A percentile compares a stretch with the other conserved stretches of the same genome.
phyloP scores from a whole-genome alignment of 2,888 invertebrate species.

The Neocrepidodera transversa region DNA sequence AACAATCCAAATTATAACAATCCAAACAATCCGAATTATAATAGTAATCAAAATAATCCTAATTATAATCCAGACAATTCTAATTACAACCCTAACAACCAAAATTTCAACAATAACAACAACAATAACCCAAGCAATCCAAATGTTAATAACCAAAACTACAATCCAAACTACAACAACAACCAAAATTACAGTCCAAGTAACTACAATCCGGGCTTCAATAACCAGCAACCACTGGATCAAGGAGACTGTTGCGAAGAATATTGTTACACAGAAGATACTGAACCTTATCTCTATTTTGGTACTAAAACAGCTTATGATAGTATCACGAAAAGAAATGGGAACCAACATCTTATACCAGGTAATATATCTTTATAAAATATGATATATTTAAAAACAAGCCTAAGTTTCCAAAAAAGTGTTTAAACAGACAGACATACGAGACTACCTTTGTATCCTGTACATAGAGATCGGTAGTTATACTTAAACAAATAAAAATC shows the following conservation, averaged over 20 bases:
- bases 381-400: too few relatives aligned
- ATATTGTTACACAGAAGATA: constrained; percentile 67
- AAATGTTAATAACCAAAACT: constrained; percentile 23
- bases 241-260: constrained; percentile 62
- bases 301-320: constrained; percentile 80
- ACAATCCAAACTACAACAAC: constrained; percentile 33
- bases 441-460: too few relatives aligned
- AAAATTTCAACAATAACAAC: constrained; percentile 10
- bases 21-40: constrained; percentile 29
- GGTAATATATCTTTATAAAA: constrained; percentile 61
- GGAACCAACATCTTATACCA: constrained; percentile 67
- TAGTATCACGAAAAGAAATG: constrained; percentile 61
- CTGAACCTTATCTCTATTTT: constrained; percentile 72
- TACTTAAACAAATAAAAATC: too few relatives aligned
- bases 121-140: constrained; percentile 4
- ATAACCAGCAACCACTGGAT: constrained; percentile 26
- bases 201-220: constrained; percentile 21
- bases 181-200: constrained; percentile 22
- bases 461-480: too few relatives aligned
- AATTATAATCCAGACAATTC: constrained; percentile 31
- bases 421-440: too few relatives aligned
- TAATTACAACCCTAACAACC: constrained; percentile 29
- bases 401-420: too few relatives aligned
- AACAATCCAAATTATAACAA: constrained; percentile 25
- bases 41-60: constrained; percentile 14